Evolutionary conservation across 2,797 vertebrate genomes (phyloP), one percentile per base, ranked within the genome.

Genomic region (Dipus sagitta): DNA sequence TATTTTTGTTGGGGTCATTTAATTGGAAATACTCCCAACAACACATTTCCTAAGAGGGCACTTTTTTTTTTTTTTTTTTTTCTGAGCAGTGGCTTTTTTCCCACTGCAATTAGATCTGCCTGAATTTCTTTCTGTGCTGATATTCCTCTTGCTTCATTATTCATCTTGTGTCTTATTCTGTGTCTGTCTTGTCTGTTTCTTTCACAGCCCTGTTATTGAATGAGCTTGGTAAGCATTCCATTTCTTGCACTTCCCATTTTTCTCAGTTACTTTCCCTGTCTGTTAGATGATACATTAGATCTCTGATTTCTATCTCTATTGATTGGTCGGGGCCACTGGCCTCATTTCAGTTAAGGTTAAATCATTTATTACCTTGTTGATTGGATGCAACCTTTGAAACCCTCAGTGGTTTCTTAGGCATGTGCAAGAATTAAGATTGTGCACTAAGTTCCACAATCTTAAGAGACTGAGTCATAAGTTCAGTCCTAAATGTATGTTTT

Each of bases 151-250:
- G 96, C 94, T 98, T 98, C 98, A 97, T 98, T 98, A 98, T 98
- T 98, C 98, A 98, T 98, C 98, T 98, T 97, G 97, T 98, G 98
- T 98, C 98, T 98, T 98, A 98, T 98, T 98, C 98, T 98, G 96
- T 98, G 98, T 98, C 98, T 98, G 98, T 98, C 96, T 98, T 98
- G 98, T 98, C 98, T 98, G 96, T 98, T 98, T 98, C 97, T 96
- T 98, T 97, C 98, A 98, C 98, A 99, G 98, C 98, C 97, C 98
- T 98, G 98, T 98, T 99, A 97, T 98, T 99, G 98, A 98, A 98
- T 98, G 98, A 99, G 98, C 98, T 98, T 98, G 98, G 98, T 99
- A 99, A 99, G 98, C 98, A 95, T 88, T 96, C 92, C 98, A 98
- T 98, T 98, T 95, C 86, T 98, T 98, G 67, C 96, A 95, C 97